phyloP scores from a whole-genome alignment of 2,797 vertebrate species.

The Cuniculus paca region DNA sequence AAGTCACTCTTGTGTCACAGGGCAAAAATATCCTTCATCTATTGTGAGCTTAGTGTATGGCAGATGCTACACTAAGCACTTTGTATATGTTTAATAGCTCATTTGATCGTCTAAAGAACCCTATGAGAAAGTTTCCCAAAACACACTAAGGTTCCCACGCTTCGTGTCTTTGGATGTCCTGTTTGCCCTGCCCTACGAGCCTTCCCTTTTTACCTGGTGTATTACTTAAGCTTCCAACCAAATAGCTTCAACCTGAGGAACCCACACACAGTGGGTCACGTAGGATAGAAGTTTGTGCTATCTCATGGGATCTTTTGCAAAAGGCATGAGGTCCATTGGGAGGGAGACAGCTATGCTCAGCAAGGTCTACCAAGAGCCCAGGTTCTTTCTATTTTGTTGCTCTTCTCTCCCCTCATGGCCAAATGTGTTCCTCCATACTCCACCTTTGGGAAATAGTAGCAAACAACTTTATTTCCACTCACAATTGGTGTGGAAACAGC shows the following conservation, averaged over 20 bases:
- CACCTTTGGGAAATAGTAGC: background rate
- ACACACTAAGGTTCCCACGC: constrained; percentile 18
- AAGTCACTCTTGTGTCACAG: background rate
- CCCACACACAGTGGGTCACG: background rate
- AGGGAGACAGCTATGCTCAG: background rate
- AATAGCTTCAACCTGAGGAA: background rate
- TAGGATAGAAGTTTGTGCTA: background rate
- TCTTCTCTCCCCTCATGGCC: background rate
- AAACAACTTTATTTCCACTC: background rate
- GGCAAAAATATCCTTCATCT: constrained; percentile 2
- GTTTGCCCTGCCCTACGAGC: background rate
- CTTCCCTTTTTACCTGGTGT: constrained; percentile 19
- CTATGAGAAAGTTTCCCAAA: background rate
- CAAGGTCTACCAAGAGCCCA: background rate
- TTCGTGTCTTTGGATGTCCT: constrained; percentile 9
- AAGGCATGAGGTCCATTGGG: background rate
- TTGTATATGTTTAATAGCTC: background rate
- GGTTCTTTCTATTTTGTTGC: background rate
- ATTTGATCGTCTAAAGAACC: background rate
- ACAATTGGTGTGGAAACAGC: background rate
- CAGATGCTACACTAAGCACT: background rate
- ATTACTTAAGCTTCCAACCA: background rate
- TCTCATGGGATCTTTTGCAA: background rate
- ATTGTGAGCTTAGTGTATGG: background rate
- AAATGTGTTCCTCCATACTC: background rate